phyloP scores from a whole-genome alignment of 1,140 invertebrate genomes.

The Leptonema lineaticorne region DNA sequence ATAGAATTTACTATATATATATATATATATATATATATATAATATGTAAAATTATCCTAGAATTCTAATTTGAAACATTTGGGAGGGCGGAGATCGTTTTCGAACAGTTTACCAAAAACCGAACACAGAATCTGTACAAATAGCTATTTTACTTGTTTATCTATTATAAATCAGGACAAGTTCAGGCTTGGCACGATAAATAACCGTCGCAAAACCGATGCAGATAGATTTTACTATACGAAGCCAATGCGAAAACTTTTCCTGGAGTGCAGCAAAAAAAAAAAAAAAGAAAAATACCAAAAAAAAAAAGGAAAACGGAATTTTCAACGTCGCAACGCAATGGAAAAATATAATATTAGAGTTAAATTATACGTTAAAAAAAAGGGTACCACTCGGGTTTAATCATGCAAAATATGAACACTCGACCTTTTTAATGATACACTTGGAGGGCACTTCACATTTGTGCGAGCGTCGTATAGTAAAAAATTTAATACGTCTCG shows the following conservation, averaged over 20 bases:
- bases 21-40: constrained; percentile 13
- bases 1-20: constrained; percentile 1
- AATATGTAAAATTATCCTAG: constrained; percentile 22
- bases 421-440: not conserved
- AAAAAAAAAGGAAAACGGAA: too few relatives aligned
- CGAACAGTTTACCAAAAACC: not conserved
- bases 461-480: not conserved
- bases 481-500: constrained; percentile 13
- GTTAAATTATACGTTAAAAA: too few relatives aligned
- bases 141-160: constrained; percentile 19
- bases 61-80: not conserved
- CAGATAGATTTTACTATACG: too few relatives aligned
- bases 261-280: too few relatives aligned
- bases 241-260: too few relatives aligned
- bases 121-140: not conserved
- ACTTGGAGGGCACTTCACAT: not conserved
- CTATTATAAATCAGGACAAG: constrained; percentile 15
- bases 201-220: too few relatives aligned
- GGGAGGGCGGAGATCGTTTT: not conserved
- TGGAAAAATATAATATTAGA: too few relatives aligned
- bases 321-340: too few relatives aligned
- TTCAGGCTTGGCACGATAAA: constrained; percentile 11
- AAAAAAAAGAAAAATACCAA: too few relatives aligned
- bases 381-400: not conserved
- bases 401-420: not conserved